Conservation (phyloP, 2,113 vertebrate species). For the Anser brachyrhynchus region DNA sequence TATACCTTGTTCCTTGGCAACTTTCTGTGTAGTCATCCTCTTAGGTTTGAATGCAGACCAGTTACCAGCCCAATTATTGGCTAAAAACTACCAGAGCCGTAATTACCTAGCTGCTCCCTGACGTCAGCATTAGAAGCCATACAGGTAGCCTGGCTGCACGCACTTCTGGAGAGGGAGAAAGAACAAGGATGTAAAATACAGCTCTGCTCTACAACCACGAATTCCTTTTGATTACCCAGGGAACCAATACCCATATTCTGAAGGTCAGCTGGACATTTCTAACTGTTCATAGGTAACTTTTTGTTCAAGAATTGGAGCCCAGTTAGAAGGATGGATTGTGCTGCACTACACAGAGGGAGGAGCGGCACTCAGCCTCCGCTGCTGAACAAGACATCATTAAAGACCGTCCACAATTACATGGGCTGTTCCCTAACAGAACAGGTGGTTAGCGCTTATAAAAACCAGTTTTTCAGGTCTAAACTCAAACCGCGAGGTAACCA, state of each 20-base stretch:
- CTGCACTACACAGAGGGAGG: background rate
- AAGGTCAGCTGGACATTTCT: background rate
- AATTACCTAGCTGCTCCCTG: background rate
- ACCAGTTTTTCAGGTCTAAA: slow-evolving; percentile 66
- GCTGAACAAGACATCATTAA: background rate
- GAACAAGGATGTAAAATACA: background rate
- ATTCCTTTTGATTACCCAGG: background rate
- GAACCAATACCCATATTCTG: background rate
- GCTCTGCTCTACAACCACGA: background rate
- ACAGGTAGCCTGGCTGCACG: background rate
- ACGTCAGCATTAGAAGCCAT: background rate
- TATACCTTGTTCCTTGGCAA: background rate
- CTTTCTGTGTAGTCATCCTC: background rate
- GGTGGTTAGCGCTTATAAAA: background rate
- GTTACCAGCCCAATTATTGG: background rate
- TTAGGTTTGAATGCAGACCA: background rate
- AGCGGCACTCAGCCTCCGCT: background rate
- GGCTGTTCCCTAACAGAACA: background rate
- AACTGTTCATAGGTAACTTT: background rate
- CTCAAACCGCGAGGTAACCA: slow-evolving; percentile 17
- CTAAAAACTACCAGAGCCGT: fast-evolving
- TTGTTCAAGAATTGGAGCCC: no score
- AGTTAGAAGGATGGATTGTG: no score
- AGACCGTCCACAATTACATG: background rate
- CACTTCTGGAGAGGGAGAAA: background rate